Percentiles rank a stretch among this genome's conserved stretches.
Conservation (phyloP, 2,888 invertebrate genomes). For the Hydriomena furcata region DNA sequence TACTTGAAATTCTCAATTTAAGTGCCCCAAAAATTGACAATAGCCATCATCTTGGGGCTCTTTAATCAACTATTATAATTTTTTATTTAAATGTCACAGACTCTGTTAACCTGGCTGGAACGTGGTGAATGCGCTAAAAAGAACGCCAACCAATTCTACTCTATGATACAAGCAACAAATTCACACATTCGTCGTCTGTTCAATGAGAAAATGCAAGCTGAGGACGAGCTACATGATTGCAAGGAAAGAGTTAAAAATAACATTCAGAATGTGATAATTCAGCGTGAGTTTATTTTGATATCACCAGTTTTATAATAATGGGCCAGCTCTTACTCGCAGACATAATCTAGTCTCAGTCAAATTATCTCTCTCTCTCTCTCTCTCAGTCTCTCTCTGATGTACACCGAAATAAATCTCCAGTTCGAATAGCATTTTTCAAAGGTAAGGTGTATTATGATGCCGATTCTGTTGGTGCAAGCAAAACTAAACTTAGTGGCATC, state of each 20-base stretch:
- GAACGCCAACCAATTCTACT: slow-evolving; percentile 95
- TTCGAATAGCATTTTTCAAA: slow-evolving; percentile 34
- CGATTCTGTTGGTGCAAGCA: too few species aligned
- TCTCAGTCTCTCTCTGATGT: too few species aligned
- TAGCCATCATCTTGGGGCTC: too few species aligned
- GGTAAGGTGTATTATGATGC: slow-evolving; percentile 60
- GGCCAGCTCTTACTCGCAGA: slow-evolving; percentile 11
- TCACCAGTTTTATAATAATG: slow-evolving; percentile 1
- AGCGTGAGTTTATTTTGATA: slow-evolving; percentile 91
- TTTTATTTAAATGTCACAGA: slow-evolving; percentile 81
- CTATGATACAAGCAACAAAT: slow-evolving; percentile 97
- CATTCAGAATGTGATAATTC: slow-evolving; percentile 93
- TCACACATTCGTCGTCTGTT: slow-evolving; percentile 94
- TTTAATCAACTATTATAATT: too few species aligned
- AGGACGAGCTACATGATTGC: slow-evolving; percentile 94
- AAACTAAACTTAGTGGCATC: too few species aligned
- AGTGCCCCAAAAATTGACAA: not conserved
- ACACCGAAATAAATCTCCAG: slow-evolving; percentile 25
- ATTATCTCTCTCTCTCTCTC: slow-evolving; percentile 25
- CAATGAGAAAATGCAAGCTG: slow-evolving; percentile 92
- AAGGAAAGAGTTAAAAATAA: slow-evolving; percentile 92
- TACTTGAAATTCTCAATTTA: not conserved
- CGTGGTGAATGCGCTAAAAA: slow-evolving; percentile 96
- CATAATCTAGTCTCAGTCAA: slow-evolving; percentile 20
- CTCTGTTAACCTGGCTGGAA: slow-evolving; percentile 95